Percentiles rank a stretch among this genome's conserved stretches.
Conservation (phyloP, 2,797 vertebrate genomes). For the Gallinago solitaria region DNA sequence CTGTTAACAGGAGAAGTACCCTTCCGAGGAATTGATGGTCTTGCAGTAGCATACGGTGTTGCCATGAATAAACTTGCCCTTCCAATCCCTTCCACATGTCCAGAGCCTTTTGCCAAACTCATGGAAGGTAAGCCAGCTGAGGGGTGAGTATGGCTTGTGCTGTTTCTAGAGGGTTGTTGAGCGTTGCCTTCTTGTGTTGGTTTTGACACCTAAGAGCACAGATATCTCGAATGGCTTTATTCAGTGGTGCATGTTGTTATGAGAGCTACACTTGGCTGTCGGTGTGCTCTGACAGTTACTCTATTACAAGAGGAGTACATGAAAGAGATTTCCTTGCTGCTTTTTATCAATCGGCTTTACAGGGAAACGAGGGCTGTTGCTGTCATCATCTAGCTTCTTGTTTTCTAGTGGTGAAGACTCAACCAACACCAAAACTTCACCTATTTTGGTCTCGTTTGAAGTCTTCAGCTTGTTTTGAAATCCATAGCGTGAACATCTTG, state of each 20-base stretch:
- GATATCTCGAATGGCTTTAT: background rate
- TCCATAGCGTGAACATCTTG: background rate
- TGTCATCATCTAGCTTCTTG: background rate
- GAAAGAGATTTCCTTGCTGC: background rate
- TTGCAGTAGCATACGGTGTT: constrained; percentile 95
- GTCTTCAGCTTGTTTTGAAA: background rate
- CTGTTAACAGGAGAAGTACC: constrained; percentile 95
- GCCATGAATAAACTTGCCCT: constrained; percentile 98
- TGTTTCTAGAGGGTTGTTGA: background rate
- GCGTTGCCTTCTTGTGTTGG: background rate
- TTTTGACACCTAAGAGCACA: background rate
- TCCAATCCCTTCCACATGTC: constrained; percentile 94
- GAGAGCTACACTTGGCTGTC: background rate
- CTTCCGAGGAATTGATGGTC: constrained; percentile 93
- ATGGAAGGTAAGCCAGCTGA: constrained; percentile 88
- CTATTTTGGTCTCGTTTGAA: background rate
- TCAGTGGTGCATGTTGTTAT: background rate
- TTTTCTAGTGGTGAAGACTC: background rate
- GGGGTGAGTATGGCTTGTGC: background rate
- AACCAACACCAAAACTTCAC: background rate
- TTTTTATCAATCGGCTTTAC: background rate
- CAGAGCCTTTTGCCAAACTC: constrained; percentile 93
- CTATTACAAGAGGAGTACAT: background rate
- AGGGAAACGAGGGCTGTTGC: background rate
- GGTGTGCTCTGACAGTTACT: background rate